Percentiles rank a stretch among this genome's conserved stretches.
phyloP scores from a whole-genome alignment of 2,888 invertebrate genomes.

The Dasypolia templi region DNA sequence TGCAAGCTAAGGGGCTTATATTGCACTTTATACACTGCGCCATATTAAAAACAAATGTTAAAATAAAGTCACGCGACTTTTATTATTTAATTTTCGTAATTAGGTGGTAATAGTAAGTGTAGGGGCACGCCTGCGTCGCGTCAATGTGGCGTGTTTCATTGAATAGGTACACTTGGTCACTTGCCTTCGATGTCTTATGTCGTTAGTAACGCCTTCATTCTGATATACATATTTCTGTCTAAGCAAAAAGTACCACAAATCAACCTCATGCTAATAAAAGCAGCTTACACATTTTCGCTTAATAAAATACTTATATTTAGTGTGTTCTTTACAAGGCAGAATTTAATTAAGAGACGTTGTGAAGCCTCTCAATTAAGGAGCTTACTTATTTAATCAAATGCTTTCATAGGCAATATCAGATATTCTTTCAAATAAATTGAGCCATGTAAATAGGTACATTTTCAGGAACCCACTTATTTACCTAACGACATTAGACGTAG shows the following conservation, averaged over 20 bases:
- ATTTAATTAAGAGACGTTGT: conserved; percentile 17
- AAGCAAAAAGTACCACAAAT: not conserved
- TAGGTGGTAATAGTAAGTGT: conserved; percentile 29
- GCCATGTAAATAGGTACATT: not conserved
- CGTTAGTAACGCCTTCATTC: conserved; percentile 11
- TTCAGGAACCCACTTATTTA: not conserved
- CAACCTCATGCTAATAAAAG: not conserved
- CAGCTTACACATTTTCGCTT: not conserved
- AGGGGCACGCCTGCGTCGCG: conserved; percentile 23
- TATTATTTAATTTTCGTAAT: conserved; percentile 33
- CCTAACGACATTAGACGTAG: conserved; percentile 11
- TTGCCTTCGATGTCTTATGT: conserved; percentile 26
- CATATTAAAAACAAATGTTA: conserved; percentile 12
- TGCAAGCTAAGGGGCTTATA: conserved; percentile 59
- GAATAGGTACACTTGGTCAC: conserved; percentile 15
- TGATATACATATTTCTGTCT: not conserved
- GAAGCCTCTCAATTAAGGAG: conserved; percentile 5
- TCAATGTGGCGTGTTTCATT: conserved; percentile 22
- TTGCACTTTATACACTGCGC: conserved; percentile 50
- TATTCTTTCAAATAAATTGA: conserved; percentile 11
- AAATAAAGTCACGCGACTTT: conserved; percentile 29
- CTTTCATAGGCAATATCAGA: not conserved
- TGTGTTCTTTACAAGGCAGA: not conserved
- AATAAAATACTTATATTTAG: conserved; percentile 2
- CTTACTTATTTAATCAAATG: conserved; percentile 3